Base-by-base conservation (phyloP, 2,888 invertebrate species). In the Drosophila phalerata region DNA sequence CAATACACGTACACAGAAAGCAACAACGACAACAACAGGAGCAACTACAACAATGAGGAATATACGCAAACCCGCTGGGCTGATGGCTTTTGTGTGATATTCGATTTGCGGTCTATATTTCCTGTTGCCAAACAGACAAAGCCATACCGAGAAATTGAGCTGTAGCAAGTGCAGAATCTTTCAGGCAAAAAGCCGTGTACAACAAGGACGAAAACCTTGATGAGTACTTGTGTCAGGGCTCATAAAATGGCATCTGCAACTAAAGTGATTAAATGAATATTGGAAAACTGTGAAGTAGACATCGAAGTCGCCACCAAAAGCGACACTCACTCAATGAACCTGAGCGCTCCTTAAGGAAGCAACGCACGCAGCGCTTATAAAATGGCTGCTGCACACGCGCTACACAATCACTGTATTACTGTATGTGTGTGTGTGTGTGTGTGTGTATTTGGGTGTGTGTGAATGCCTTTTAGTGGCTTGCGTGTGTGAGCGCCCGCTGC, bases 191-290 rank as follows among this genome's bases (percentile, higher is more conserved):
- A 22, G 22, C 22, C 22, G 22, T 22, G 22, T 55, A 56, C 19
- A 25, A 42, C 32, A 51, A 57, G 58, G 45, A 40, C 38, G 22
- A 19, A 25, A 42, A 53, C 30, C 19, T 28, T 38, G 37, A 38
- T 51, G 38, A 30, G 28, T 43, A 30, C 32, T 55, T 17, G 28
- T 43, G 5, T 28, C 34, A 19, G 38, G 19, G 42, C 70, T 28
- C 78, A 66, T 63, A 68, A 71, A 81, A 51, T 48, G 66, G 49
- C 63, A 47, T 66, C 56, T 69, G 81, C 74, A 77, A 68, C 73
- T 60, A 67, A 88, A 85, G 83, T 88, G 79, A 84, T 84, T 89
- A 85, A 79, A 81, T 82, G 66, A 81, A 84, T 88, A 73, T 85
- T 52, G 69, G 53, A 48, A 73, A 62, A 53, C 55, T 55, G 42